Evolutionary conservation across 2,888 invertebrate species (phyloP), one percentile per base, ranked within the genome.

Genomic region (Calameuta pallipes): DNA sequence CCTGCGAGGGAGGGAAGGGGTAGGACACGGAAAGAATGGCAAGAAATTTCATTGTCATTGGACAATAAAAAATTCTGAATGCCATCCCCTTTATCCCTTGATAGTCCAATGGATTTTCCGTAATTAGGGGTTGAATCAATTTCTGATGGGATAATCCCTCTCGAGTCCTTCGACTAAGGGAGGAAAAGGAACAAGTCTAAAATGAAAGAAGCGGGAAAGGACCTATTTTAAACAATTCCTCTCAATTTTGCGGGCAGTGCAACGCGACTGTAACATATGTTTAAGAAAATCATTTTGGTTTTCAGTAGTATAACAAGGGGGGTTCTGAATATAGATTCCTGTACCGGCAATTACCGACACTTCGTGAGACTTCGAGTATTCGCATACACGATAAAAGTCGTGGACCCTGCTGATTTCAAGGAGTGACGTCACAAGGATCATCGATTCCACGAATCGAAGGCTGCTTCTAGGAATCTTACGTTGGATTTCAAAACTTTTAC

Each of bases 261-360:
- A 0, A 33, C 76, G 23, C 33, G 23, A 41, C 33, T 30, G 75
- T 76, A 37, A 76, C 70, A 76, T 76, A 76, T 76, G 37, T 76
- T 79, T 11, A 36, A 56, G 74, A 30, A 74, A 79, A 77, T 79
- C 74, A 79, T 76, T 77, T 74, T 34, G 9, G 0, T 9, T 56
- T 23, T 56, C 15, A 41, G 36, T 36, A 12, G 12, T 36, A 36
- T 36, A 36, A 12, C 12, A 12, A 36, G 3, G 36, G 3, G 12
- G 36, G 3, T 36, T 36, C 36, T 3, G 36, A 0, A 12, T 36
- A 3, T 12, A 36, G 36, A 36, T 36, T 36, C 36, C 36, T 36
- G 36, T 1, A 36, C 11, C 36, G 36, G 3, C 12, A 36, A 12
- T 36, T 36, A 36, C 12, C 36, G 36, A 4, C 36, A 36, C 0